These are phyloP conservation scores for Serrognathus titanus DNA, from an alignment of 2,888 invertebrate genomes.

Conservation along the genomic window DNA sequence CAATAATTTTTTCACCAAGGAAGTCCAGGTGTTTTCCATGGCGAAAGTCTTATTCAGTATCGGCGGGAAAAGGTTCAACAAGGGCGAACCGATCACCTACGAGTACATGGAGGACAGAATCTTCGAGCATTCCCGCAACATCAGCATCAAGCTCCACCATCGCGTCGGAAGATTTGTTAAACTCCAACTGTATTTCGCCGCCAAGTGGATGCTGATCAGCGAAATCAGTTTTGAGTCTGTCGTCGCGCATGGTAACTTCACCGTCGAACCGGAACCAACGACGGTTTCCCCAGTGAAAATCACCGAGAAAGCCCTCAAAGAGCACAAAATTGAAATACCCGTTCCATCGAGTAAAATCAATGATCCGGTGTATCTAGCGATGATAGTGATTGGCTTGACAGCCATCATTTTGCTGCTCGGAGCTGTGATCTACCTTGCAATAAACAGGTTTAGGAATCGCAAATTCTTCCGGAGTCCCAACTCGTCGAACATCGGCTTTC, in stretches of 20 bases:
- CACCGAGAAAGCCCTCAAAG: constrained; percentile 47
- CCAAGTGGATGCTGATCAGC: constrained; percentile 86
- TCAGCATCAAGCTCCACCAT: constrained; percentile 77
- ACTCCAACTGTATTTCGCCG: constrained; percentile 72
- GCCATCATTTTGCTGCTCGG: constrained; percentile 70
- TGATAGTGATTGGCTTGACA: constrained; percentile 72
- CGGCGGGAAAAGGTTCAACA: constrained; percentile 70
- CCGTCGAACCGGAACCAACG: constrained; percentile 62
- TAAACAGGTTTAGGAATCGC: constrained; percentile 67
- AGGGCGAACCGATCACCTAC: constrained; percentile 72
- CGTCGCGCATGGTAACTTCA: constrained; percentile 71
- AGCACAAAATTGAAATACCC: constrained; percentile 56
- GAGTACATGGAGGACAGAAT: constrained; percentile 71
- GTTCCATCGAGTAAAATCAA: constrained; percentile 61
- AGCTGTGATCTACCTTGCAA: constrained; percentile 68
- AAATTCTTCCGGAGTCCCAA: constrained; percentile 72
- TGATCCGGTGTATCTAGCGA: constrained; percentile 71
- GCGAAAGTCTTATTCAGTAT: constrained; percentile 77
- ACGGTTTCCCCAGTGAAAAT: constrained; percentile 52
- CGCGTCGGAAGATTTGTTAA: constrained; percentile 79
- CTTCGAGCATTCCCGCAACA: constrained; percentile 78
- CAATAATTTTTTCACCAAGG: constrained; percentile 82
- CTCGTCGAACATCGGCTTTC: constrained; percentile 56
- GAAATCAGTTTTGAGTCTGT: constrained; percentile 85
- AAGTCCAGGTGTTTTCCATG: constrained; percentile 78